Base-by-base conservation (phyloP, 2,113 vertebrate species). In the Otolemur garnettii region DNA sequence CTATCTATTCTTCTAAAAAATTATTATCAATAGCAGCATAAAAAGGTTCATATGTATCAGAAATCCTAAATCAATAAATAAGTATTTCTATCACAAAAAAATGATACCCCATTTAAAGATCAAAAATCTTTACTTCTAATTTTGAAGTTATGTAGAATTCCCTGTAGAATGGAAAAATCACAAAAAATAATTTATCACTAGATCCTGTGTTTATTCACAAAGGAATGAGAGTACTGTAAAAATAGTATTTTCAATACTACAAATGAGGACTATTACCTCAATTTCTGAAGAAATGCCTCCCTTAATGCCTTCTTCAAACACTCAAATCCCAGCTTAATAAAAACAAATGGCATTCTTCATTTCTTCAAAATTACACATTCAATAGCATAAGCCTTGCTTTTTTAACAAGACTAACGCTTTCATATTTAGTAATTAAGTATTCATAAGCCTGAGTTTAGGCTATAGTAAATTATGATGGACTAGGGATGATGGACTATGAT, bases 311-410 rank as follows among this genome's bases (percentile, higher is more conserved):
- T 95, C 94, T 96, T 94, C 97, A 98, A 98, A 98, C 97, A 97
- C 96, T 98, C 98, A 99, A 99, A 99, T 99, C 98, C 98, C 98
- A 99, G 98, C 81, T 99, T 98, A 99, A 99, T 99, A 99, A 99
- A 99, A 98, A 98, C 97, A 98, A 99, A 98, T 98, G 96, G 97
- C 98, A 98, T 97, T 97, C 94, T 95, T 98, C 96, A 97, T 98
- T 98, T 98, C 97, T 98, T 97, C 94, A 97, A 98, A 98, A 99
- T 96, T 98, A 96, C 97, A 19, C 89, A 94, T 97, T 96, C 95
- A 82, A 97, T 97, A 98, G 97, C 96, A 77, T 97, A 98, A 98
- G 97, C 94, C 94, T 98, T 97, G 90, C 92, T 96, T 93, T 98
- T 98, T 96, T 97, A 98, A 97, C 96, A 98, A 97, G 96, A 98